These are phyloP conservation scores for Bos javanicus DNA, from an alignment of 2,113 vertebrate genomes.

Conservation along the genomic window DNA sequence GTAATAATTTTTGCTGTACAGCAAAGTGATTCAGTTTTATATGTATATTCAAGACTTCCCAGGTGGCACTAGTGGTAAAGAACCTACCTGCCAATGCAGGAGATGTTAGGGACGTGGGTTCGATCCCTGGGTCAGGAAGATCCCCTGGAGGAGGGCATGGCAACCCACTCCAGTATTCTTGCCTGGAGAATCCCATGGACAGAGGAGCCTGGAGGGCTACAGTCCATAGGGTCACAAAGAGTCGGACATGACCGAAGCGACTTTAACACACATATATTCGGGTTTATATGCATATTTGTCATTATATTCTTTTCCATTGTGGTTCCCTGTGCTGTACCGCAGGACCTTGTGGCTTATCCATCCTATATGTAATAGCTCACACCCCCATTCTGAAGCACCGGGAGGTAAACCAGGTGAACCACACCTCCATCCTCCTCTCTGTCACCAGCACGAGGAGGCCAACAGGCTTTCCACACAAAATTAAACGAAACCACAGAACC, in stretches of 20 bases:
- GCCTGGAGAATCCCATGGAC: not conserved
- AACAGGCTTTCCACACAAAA: not conserved
- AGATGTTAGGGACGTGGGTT: not conserved
- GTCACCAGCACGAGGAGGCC: too few relatives aligned
- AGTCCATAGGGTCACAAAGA: not conserved
- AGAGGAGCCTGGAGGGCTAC: not conserved
- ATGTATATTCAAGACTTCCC: not conserved
- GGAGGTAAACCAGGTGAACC: not conserved
- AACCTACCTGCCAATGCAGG: not conserved
- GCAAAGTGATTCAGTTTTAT: not conserved
- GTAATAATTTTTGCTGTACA: not conserved
- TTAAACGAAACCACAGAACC: not conserved
- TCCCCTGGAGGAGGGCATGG: not conserved
- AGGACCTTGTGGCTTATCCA: not conserved
- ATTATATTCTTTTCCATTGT: not conserved
- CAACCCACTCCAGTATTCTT: not conserved
- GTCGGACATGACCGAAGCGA: not conserved
- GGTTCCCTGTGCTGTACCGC: not conserved
- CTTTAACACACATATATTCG: not conserved
- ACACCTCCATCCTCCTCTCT: not conserved
- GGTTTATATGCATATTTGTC: not conserved
- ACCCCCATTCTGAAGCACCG: fast-evolving
- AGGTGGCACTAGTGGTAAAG: fast-evolving
- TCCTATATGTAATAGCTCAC: not conserved
- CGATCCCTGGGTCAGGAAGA: not conserved